Evolutionary conservation across 1,140 invertebrate genomes (phyloP), one percentile per base, ranked within the genome.

Genomic region (Sinella curviseta): DNA sequence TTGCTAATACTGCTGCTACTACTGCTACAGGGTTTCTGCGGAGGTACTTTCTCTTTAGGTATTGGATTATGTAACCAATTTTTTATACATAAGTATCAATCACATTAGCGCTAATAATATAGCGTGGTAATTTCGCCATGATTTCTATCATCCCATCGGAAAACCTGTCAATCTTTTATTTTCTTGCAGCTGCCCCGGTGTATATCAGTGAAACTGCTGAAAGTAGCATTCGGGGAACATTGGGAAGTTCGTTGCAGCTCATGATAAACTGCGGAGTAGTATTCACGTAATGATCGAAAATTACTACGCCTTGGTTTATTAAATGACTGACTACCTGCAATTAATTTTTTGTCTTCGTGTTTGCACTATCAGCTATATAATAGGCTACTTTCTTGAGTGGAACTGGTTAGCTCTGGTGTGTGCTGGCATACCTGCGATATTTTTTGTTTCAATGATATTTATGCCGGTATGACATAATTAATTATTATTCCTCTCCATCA

Each of bases 141-240:
- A n/a, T n/a, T n/a, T n/a, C n/a, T n/a, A n/a, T n/a, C n/a, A n/a
- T n/a, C n/a, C n/a, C n/a, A n/a, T n/a, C n/a, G n/a, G n/a, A n/a
- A n/a, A n/a, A n/a, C 39, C 20, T 60, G 14, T 60, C 24, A n/a
- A 14, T 60, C 57, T 12, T 60, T 60, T 60, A 4, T 26, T 17
- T 60, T 60, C 8, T 60, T 33, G 12, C 90, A 1, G 91, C 91
- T 0, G 92, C 90, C 0, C 93, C 94, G 0, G 89, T 94, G 76
- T 96, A 95, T 84, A 92, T 93, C 0, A 92, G 92, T 30, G 94
- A 96, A 88, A 94, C 94, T 48, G 90, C 93, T 0, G 92, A 94
- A 81, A 92, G 90, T 78, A 89, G 90, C 1, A 92, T 95, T 80
- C 89, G 94, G 34, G 95, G 95, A 3, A 91, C 91, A 0, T 87